Evolutionary conservation across 1,140 invertebrate genomes (phyloP), one percentile per base, ranked within the genome.

Genomic region (Trichogramma pretiosum): DNA sequence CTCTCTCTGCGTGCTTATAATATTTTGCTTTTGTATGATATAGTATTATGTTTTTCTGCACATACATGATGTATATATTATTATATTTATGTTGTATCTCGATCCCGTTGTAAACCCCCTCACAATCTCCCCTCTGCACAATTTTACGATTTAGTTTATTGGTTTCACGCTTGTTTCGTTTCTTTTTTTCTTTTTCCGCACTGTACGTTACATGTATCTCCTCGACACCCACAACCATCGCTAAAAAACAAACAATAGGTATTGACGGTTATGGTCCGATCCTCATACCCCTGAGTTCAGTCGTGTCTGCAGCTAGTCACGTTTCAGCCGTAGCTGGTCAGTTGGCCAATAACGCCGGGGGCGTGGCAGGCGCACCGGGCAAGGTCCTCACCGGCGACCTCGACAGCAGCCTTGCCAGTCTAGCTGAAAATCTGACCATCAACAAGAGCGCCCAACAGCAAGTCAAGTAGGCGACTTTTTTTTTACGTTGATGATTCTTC

Each of bases 401-500:
- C 59, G 90, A 96, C 67, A 89, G 87, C 45, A 93, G 88, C 58
- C 77, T 96, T 35, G 89, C 89, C 39, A 86, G 83, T 46, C 73
- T 96, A 51, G 91, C 89, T 49, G 86, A 92, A 70, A 95, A 94
- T 74, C 78, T 95, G 45, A 83, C 86, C 61, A 93, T 95, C 52
- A 91, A 92, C 66, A 90, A 89, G 68, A 78, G 78, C 55, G 78
- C 77, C n/a, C 75, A 81, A 50, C 74, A 74, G 49, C 75, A 76
- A 59, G 76, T 79, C 53, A 83, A 87, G 84, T 86, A 75, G 77
- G 81, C 77, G 59, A 46, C 33, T 22, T 18, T 26, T 41, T 3
- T 42, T 5, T 8, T 46, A 48, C 17, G 16, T 39, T 10, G 5
- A 36, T 26, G 10, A 39, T 24, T 16, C 24, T 32, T 33, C 9